These are phyloP conservation scores for Malurus splendens DNA, from an alignment of 2,797 vertebrate genomes.

Conservation along the genomic window DNA sequence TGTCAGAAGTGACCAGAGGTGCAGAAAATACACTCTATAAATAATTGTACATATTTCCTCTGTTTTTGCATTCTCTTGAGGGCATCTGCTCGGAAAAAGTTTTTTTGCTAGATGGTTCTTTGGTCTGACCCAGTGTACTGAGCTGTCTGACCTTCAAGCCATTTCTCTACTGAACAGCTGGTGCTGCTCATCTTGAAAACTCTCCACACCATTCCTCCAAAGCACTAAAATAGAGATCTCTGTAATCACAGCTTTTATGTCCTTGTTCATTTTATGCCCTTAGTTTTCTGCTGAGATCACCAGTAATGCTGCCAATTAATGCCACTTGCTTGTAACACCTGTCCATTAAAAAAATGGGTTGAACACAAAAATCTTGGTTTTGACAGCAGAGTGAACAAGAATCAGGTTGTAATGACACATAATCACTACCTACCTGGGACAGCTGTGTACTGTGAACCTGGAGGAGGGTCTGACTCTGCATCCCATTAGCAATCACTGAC, in stretches of 20 bases:
- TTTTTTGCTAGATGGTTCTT: background rate
- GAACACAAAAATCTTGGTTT: slow-evolving; percentile 9
- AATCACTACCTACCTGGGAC: background rate
- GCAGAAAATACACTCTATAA: background rate
- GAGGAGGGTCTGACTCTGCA: background rate
- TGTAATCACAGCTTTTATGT: background rate
- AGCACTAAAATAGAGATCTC: background rate
- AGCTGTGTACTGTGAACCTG: background rate
- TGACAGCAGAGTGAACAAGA: background rate
- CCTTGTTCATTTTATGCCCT: background rate
- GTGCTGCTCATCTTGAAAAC: background rate
- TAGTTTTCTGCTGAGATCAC: background rate
- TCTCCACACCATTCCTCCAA: background rate
- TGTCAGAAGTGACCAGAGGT: background rate
- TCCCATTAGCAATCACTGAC: background rate
- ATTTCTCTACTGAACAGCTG: background rate
- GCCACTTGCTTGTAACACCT: slow-evolving; percentile 16
- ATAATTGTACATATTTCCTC: background rate
- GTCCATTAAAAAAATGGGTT: background rate
- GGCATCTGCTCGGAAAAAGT: background rate
- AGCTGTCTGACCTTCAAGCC: background rate
- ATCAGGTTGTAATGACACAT: background rate
- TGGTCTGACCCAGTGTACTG: background rate
- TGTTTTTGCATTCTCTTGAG: background rate
- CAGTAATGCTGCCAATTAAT: background rate